Evolutionary conservation across 2,797 vertebrate species (phyloP).

Genomic region (Anas flavirostris): DNA sequence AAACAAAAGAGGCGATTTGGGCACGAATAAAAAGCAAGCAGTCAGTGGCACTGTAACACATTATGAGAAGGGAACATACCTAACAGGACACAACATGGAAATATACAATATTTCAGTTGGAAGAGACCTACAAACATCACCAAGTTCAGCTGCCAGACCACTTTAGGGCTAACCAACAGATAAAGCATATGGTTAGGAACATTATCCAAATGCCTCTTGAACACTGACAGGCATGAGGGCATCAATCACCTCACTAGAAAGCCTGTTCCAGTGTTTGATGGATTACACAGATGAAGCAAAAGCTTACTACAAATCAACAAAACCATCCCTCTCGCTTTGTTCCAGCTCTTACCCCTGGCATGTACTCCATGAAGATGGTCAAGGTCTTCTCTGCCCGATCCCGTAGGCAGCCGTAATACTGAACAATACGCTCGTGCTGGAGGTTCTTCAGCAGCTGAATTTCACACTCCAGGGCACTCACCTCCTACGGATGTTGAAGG

Average conservation of each 20-base stretch:
- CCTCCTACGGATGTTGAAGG: conserved; percentile 82
- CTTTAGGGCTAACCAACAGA: too few species aligned
- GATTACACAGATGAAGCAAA: background rate
- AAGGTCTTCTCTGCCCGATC: conserved; percentile 94
- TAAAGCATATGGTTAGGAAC: background rate
- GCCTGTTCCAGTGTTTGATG: background rate
- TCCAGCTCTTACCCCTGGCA: conserved; percentile 91
- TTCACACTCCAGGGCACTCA: conserved; percentile 96
- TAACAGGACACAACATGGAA: background rate
- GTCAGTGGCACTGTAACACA: background rate
- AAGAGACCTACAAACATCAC: too few species aligned
- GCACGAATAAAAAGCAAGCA: background rate
- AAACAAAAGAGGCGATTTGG: background rate
- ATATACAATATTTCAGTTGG: too few species aligned
- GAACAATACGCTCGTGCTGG: conserved; percentile 95
- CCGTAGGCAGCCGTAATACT: conserved; percentile 94
- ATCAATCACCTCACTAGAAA: background rate
- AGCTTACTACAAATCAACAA: background rate
- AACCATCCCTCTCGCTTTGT: background rate
- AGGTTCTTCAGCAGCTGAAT: conserved; percentile 98
- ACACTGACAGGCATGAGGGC: background rate
- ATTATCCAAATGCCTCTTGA: background rate
- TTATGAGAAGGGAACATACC: background rate
- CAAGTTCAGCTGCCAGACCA: too few species aligned
- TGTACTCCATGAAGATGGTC: conserved; percentile 99